Conservation (phyloP, 2,888 invertebrate genomes). For the Trilocha varians region DNA sequence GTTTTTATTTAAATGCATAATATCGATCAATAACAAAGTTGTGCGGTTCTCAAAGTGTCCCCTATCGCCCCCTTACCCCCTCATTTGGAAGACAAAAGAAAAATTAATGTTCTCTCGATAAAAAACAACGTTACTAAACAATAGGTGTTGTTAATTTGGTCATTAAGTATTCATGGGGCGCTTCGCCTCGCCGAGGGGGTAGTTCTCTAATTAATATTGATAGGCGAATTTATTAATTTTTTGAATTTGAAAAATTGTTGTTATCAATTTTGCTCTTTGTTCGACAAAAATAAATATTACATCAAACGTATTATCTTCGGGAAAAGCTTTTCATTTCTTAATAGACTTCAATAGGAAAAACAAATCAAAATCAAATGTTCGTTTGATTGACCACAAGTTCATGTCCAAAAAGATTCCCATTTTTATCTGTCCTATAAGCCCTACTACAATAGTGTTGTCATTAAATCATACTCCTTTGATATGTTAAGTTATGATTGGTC, state of each 20-base stretch:
- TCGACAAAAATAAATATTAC: background rate
- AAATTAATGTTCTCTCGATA: constrained; percentile 67
- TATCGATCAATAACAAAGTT: constrained; percentile 64
- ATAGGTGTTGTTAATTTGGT: constrained; percentile 72
- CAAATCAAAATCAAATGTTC: too few relatives aligned
- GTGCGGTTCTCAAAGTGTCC: constrained; percentile 12
- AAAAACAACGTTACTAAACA: constrained; percentile 63
- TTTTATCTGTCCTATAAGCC: too few relatives aligned
- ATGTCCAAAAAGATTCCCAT: too few relatives aligned
- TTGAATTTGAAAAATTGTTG: background rate
- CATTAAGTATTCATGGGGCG: constrained; percentile 68
- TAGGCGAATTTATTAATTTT: constrained; percentile 11
- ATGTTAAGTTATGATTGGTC: background rate
- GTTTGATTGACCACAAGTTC: too few relatives aligned
- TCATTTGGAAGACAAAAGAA: constrained; percentile 50
- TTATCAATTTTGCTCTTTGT: background rate
- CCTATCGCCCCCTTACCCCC: constrained; percentile 27
- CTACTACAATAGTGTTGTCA: too few relatives aligned
- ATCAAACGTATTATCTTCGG: background rate
- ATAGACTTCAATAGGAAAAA: too few relatives aligned
- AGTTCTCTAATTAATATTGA: constrained; percentile 25
- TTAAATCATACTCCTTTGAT: too few relatives aligned
- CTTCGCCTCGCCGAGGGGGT: constrained; percentile 20
- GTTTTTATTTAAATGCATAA: constrained; percentile 67
- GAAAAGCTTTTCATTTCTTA: too few relatives aligned